Conservation (phyloP, 2,888 invertebrate genomes). For the Liopterus haemorrhoidalis region DNA sequence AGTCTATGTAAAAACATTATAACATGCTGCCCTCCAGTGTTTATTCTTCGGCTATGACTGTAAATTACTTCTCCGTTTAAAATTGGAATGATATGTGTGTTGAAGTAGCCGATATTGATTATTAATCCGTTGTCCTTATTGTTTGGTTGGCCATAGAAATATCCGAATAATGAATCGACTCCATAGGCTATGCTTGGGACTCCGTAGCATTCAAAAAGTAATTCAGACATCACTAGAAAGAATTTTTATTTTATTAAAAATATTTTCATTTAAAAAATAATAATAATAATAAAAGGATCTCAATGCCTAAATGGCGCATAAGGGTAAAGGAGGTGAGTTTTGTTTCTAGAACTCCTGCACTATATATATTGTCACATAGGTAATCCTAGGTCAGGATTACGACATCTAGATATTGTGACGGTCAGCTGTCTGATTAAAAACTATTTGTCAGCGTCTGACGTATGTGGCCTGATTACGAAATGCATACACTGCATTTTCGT, state of each 20-base stretch:
- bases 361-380: no score
- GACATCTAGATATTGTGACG: no score
- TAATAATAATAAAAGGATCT: conserved; percentile 10
- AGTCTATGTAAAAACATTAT: conserved; percentile 78
- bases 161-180: conserved; percentile 75
- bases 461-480: no score
- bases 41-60: conserved; percentile 70
- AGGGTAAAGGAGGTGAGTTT: no score
- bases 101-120: conserved; percentile 80
- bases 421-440: no score
- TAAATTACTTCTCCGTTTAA: conserved; percentile 64
- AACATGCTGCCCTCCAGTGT: conserved; percentile 83
- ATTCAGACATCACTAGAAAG: conserved; percentile 83
- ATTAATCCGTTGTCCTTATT: conserved; percentile 63
- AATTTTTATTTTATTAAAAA: conserved; percentile 20
- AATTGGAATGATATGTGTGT: conserved; percentile 82
- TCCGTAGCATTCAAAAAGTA: conserved; percentile 87
- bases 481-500: no score
- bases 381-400: no score
- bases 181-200: conserved; percentile 83
- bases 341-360: no score
- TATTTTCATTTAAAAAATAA: background rate
- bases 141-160: conserved; percentile 54
- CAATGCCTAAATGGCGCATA: no score
- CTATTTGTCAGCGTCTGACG: no score